These are phyloP conservation scores for Paracentrotus lividus DNA, from an alignment of 53 echinoderm and acorn worm species.

Conservation along the genomic window DNA sequence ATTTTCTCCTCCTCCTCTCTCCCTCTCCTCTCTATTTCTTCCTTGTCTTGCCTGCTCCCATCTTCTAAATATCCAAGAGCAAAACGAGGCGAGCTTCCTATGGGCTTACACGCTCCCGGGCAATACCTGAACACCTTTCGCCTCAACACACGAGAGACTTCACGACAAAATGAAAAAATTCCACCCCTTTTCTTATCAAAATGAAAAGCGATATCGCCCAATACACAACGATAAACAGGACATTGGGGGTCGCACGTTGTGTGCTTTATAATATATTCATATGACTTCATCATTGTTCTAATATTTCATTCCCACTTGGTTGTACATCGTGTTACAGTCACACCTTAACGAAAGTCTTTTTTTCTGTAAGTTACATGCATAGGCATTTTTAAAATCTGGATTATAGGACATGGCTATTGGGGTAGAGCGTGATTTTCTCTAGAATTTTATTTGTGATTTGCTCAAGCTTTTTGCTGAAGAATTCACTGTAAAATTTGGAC, in stretches of 20 bases:
- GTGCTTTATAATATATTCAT: neutral
- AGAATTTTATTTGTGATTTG: no score
- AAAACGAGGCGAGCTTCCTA: conserved; percentile 35
- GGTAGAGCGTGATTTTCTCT: no score
- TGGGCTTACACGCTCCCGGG: neutral
- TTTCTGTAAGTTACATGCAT: no score
- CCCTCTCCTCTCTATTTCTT: neutral
- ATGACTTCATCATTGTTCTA: conserved; percentile 5
- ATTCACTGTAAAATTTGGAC: no score
- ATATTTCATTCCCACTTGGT: neutral
- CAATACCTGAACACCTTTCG: neutral
- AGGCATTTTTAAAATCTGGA: no score
- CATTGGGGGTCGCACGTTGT: neutral
- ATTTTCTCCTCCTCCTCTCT: neutral
- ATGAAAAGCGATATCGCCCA: conserved; percentile 29
- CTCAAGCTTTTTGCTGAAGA: no score
- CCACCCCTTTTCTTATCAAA: neutral
- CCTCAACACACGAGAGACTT: conserved; percentile 16
- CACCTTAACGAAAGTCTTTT: no score
- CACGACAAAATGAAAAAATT: conserved; percentile 24
- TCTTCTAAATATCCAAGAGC: neutral
- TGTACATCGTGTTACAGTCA: no score
- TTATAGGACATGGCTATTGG: no score
- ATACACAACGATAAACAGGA: conserved; percentile 22
- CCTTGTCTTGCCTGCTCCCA: neutral